Evolutionary conservation across 2,113 vertebrate genomes (phyloP).

Genomic region (Hucho hucho): DNA sequence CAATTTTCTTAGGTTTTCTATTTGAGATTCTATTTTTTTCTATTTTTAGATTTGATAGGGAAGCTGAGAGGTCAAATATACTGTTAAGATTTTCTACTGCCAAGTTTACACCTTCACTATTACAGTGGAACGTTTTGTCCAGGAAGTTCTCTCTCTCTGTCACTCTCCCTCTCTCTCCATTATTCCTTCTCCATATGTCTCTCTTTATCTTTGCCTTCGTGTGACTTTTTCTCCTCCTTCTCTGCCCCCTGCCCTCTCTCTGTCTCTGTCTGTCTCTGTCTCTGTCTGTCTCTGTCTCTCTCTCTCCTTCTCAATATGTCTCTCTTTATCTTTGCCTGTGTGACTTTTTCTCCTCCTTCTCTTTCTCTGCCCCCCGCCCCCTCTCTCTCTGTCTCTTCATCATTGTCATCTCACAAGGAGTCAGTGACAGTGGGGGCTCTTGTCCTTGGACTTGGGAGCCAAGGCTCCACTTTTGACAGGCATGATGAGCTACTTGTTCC

Average conservation of each 20-base stretch:
- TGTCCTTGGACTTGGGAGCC: constrained; percentile 67
- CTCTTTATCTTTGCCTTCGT: background rate
- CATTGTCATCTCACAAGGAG: constrained; percentile 65
- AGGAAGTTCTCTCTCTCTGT: background rate
- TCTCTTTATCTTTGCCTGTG: too few species aligned
- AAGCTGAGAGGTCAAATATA: too few species aligned
- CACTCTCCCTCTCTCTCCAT: background rate
- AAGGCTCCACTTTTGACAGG: constrained; percentile 64
- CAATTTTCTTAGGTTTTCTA: too few species aligned
- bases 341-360: background rate
- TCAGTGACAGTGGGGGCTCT: constrained; percentile 53
- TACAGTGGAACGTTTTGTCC: too few species aligned
- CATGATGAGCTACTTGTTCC: constrained; percentile 67
- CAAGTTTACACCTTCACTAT: too few species aligned
- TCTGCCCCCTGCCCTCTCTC: too few species aligned
- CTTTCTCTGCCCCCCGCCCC: background rate
- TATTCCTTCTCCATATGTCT: background rate
- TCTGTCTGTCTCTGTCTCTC: background rate
- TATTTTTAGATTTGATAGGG: too few species aligned
- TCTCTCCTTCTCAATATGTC: too few species aligned
- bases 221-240: background rate
- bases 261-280: background rate
- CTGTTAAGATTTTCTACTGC: too few species aligned
- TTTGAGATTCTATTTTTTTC: too few species aligned
- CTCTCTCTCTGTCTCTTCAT: background rate